Percentiles rank a stretch among this genome's conserved stretches.
phyloP scores from a whole-genome alignment of 2,113 vertebrate species.

The Cichladusa arquata region DNA sequence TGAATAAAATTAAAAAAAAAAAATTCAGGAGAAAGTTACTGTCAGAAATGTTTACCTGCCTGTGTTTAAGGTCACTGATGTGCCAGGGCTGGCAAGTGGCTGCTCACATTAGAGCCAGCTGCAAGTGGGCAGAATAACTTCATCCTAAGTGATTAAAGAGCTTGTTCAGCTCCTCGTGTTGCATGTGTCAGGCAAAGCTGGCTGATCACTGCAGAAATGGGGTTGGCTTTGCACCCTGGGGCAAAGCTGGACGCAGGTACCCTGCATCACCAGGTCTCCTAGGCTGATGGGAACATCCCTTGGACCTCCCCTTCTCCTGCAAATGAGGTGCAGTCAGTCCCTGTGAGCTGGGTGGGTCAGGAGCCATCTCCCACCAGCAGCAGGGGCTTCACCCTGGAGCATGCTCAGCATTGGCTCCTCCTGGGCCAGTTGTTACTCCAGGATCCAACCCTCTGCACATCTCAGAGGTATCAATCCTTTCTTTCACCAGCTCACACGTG shows the following conservation, averaged over 20 bases:
- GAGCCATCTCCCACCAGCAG: background rate
- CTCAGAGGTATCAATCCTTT: background rate
- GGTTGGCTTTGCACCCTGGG: background rate
- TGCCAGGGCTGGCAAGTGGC: background rate
- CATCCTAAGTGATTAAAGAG: background rate
- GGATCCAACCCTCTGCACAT: background rate
- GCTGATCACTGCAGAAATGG: background rate
- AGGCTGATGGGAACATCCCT: background rate
- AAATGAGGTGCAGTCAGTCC: background rate
- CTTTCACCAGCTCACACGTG: rapidly evolving
- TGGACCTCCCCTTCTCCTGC: background rate
- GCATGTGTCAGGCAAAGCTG: background rate
- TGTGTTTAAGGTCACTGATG: background rate
- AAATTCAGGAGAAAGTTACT: background rate
- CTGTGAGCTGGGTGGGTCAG: background rate
- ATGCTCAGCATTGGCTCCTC: background rate
- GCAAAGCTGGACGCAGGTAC: background rate
- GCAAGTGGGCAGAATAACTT: background rate
- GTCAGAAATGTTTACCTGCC: background rate
- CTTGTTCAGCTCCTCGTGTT: background rate
- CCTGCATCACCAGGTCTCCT: background rate
- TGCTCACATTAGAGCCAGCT: background rate
- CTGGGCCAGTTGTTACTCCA: background rate
- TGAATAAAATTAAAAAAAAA: background rate
- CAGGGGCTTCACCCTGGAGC: background rate